These are phyloP conservation scores for Alectura lathami DNA, from an alignment of 2,113 vertebrate species.

Conservation along the genomic window DNA sequence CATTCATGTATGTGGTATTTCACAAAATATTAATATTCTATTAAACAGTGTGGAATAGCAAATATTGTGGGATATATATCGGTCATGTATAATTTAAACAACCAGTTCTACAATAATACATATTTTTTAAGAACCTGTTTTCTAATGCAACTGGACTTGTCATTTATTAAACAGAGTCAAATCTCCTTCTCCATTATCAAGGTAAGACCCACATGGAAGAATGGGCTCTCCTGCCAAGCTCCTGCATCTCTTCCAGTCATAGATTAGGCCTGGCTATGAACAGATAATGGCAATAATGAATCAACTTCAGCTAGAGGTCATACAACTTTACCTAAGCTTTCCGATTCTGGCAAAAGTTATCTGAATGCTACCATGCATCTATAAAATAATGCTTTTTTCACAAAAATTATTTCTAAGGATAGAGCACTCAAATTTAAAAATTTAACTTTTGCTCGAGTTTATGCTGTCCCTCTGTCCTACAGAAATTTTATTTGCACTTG, in stretches of 20 bases:
- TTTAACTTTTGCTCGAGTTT: neutral
- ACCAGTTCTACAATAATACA: neutral
- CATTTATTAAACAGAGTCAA: neutral
- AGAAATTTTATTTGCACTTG: slow-evolving; percentile 48
- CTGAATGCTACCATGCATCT: neutral
- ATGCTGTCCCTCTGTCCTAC: neutral
- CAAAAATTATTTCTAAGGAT: neutral
- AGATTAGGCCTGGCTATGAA: neutral
- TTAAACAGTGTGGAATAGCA: neutral
- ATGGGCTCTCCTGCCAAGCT: neutral
- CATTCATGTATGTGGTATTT: neutral
- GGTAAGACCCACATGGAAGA: neutral
- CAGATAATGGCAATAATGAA: neutral
- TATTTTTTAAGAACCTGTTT: neutral
- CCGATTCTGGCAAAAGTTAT: neutral
- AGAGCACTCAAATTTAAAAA: neutral
- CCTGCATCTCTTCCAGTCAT: neutral
- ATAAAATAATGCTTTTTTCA: neutral
- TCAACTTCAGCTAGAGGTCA: slow-evolving; percentile 24
- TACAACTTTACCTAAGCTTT: neutral
- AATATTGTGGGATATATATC: neutral
- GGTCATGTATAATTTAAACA: neutral
- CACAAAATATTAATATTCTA: neutral
- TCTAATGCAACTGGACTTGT: neutral
- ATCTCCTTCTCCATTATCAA: neutral